These are phyloP conservation scores for Clarias fuscus DNA, from an alignment of 2,797 vertebrate genomes.

Conservation along the genomic window DNA sequence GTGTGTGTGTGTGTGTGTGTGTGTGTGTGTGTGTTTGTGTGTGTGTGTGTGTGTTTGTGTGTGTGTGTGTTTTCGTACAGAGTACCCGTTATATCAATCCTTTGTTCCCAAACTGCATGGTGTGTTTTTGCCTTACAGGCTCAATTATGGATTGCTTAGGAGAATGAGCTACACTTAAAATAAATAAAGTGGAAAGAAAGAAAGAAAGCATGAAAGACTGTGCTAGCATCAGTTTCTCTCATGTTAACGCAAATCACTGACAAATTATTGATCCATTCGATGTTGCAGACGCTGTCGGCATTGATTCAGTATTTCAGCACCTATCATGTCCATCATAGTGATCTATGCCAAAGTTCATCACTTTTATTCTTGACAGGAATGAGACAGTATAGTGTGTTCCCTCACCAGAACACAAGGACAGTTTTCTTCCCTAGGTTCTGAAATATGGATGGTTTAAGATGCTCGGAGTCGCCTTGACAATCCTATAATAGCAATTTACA, in stretches of 20 bases:
- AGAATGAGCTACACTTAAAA: neutral
- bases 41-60: neutral
- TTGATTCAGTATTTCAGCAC: constrained; percentile 46
- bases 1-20: constrained; percentile 1
- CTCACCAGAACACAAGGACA: neutral
- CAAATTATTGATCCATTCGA: constrained; percentile 43
- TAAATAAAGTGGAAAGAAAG: no score
- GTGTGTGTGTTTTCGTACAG: neutral
- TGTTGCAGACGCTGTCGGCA: neutral
- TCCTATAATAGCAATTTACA: neutral
- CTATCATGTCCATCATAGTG: neutral
- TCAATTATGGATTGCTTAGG: neutral
- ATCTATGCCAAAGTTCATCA: neutral
- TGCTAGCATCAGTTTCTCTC: neutral
- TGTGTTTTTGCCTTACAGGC: neutral
- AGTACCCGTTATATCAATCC: neutral
- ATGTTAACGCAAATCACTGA: constrained; percentile 48
- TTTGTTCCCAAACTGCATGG: neutral
- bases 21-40: neutral
- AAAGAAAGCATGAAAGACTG: no score
- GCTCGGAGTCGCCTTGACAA: neutral
- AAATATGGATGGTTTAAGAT: neutral
- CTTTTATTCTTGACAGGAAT: neutral
- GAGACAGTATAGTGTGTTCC: neutral
- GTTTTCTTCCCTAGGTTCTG: no score